Evolutionary conservation across 2,888 invertebrate genomes (phyloP).

Genomic region (Argyresthia albistria): DNA sequence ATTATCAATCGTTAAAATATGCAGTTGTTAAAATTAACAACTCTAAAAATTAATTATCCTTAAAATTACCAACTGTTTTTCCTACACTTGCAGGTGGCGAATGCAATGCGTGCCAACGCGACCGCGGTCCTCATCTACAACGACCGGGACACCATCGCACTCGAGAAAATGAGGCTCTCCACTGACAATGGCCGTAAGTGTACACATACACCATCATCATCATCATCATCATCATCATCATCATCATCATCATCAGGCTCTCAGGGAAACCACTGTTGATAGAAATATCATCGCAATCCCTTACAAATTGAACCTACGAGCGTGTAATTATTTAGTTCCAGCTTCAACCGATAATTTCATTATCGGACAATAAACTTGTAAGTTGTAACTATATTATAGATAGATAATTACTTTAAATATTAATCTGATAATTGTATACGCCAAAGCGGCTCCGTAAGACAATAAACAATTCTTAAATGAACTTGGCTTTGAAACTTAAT

Average conservation of each 20-base stretch:
- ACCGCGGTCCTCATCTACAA: slow-evolving; percentile 88
- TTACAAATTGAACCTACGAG: too few relatives aligned
- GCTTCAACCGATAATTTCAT: too few relatives aligned
- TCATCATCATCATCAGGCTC: neutral
- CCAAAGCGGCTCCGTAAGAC: too few relatives aligned
- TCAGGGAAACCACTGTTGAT: too few relatives aligned
- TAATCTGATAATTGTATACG: neutral
- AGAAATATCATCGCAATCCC: too few relatives aligned
- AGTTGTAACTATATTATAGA: neutral
- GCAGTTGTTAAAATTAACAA: too few relatives aligned
- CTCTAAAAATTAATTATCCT: too few relatives aligned
- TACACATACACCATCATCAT: neutral
- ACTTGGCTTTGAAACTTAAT: too few relatives aligned
- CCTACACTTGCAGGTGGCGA: slow-evolving; percentile 68
- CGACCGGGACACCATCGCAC: slow-evolving; percentile 75
- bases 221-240: neutral
- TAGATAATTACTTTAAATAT: neutral
- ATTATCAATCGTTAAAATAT: too few relatives aligned
- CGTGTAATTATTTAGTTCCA: too few relatives aligned
- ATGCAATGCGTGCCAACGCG: slow-evolving; percentile 82
- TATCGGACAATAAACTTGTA: neutral
- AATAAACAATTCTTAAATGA: too few relatives aligned
- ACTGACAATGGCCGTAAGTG: slow-evolving; percentile 78
- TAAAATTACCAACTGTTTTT: neutral
- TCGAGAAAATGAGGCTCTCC: slow-evolving; percentile 85